Base-by-base conservation (phyloP, 2,888 invertebrate genomes). In the Coronaproctus castanopsis region DNA sequence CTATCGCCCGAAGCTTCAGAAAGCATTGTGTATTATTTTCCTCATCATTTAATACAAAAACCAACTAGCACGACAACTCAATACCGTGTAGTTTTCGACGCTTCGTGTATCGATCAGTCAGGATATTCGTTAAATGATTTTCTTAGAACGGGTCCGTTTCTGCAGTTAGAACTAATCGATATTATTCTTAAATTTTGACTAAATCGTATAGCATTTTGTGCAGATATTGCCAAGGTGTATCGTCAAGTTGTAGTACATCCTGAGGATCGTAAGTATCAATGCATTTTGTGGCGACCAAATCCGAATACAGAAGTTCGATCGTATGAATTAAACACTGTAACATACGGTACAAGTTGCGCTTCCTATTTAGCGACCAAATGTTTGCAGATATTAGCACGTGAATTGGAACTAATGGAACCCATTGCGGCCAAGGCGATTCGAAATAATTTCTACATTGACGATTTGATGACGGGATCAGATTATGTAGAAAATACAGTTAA, bases 161-260 rank as follows among this genome's bases (percentile, higher is more conserved):
- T 71, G 0, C 69, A 71, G 59, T 64, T 66, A 3, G 67, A 68
- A 20, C 59, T 71, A 2, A 64, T 67, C 54, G 59, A 65, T 5
- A 66, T 70, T 14, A 54, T 71, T 1, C n/a, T 68, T 1, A 54
- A 67, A 3, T 69, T 68, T 61, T 60, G 70, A 1, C 56, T 61
- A 3, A 64, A 69, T 57, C 60, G 59, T 3, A 63, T 66, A 24
- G 67, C 67, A 1, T 63, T 72, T 20, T 67, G 66, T 3, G 69
- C 69, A 0, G 71, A 71, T 57, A 68, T 72, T 8, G 65, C 64
- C 19, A 71, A 72, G 62, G 70, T 71, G 69, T 71, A 68, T 61
- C 64, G 69, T 0, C 69, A 70, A 60, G 65, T 71, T n/a, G 14
- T 50, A 1, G 58, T 71, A 1, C 58, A 65, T 23, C 55, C 62